Base-by-base conservation (phyloP, 2,797 vertebrate genomes). In the Limosa lapponica region DNA sequence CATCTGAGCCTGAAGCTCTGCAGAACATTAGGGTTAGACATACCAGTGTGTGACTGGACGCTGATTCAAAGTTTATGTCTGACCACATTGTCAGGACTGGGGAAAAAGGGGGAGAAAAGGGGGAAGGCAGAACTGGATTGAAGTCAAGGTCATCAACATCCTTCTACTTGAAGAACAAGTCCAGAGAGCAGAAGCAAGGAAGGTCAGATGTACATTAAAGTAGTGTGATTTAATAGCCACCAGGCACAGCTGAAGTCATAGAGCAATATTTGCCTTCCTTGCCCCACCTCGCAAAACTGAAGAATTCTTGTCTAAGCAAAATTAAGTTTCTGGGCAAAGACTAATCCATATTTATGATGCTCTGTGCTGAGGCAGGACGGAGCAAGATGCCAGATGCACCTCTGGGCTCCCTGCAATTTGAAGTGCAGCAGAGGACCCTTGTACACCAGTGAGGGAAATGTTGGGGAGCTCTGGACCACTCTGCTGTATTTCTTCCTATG, bases 51-150 rank as follows among this genome's bases (percentile, higher is more conserved):
- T 91, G 89, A 82, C 77, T 93, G 80, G 66, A 94, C 36, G 34
- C 16, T 88, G 87, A 95, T 62, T 93, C 94, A 89, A 80, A 73
- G 73, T 30, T 90, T 71, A 44, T 71, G 70, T 87, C 89, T 95
- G 73, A 62, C 30, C 48, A 55, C 3, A 32, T 28, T 55, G 55
- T 65, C 55, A 64, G 36, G 20, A 82, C 55, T 57, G 69, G 25
- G 66, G 6, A 51, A 88, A 86, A 91, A 69, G 10, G 1, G 32
- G 51, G 27, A 1, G n/a, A 1, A 49, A 70, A 75, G 28, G 13
- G 25, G 27, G 16, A 92, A 90, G 39, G 34, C 55, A 85, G 43
- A 86, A 66, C 25, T 90, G 80, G 51, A 69, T n/a, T 62, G 18
- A 87, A 87, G 55, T 87, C 58, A 75, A 87, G 70, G 32, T 83